A percentile compares a stretch with the other conserved stretches of the same genome.
Evolutionary conservation across 1,140 invertebrate species (phyloP).

Genomic region (Lasioglossum baleicum): DNA sequence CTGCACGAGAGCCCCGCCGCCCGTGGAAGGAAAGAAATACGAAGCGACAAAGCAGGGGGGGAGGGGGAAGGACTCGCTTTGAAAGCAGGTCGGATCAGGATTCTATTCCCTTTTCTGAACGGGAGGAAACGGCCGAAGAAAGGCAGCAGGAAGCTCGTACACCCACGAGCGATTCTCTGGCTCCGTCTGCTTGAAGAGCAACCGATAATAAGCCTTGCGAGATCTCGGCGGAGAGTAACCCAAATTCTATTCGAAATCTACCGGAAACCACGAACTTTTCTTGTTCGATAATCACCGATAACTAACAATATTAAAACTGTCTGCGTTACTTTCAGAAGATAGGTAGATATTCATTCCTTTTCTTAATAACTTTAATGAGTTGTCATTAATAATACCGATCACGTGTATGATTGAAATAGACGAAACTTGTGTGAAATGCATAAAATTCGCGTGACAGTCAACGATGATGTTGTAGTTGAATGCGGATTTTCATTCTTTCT

Average conservation of each 20-base stretch:
- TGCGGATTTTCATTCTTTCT: no score
- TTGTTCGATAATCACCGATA: no score
- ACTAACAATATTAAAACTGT: no score
- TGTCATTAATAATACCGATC: no score
- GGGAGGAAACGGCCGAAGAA: constrained; percentile 45
- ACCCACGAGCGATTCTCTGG: constrained; percentile 1
- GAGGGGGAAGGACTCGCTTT: constrained; percentile 54
- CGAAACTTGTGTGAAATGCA: no score
- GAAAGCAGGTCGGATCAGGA: constrained; percentile 51
- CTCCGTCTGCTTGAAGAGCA: not conserved
- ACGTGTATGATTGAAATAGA: no score
- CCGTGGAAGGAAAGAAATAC: constrained; percentile 37
- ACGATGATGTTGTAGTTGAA: no score
- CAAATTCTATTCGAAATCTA: not conserved
- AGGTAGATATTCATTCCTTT: no score
- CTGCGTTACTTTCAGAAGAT: no score
- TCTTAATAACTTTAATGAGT: no score
- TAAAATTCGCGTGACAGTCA: no score
- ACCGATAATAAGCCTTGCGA: not conserved
- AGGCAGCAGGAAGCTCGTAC: constrained; percentile 60
- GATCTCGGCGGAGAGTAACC: not conserved
- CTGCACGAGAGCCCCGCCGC: constrained; percentile 16
- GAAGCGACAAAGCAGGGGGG: constrained; percentile 59
- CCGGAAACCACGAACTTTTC: no score
- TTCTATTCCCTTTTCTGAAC: constrained; percentile 55